Evolutionary conservation across 2,113 vertebrate species (phyloP), one percentile per base, ranked within the genome.

Genomic region (Sylvietta virens): DNA sequence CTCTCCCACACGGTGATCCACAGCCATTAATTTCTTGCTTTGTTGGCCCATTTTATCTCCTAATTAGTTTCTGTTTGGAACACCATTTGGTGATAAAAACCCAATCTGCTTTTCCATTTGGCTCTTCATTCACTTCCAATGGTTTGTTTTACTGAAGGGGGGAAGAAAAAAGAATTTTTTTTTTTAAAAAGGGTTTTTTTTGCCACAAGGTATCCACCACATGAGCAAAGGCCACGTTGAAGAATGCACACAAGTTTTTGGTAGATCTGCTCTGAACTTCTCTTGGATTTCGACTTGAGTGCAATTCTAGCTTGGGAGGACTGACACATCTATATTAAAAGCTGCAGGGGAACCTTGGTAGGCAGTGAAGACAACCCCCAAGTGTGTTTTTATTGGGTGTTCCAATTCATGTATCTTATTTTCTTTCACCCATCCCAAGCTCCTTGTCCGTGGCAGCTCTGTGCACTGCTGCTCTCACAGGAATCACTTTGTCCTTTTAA

Each of bases 41-140:
- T 74, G 92, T 94, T 93, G 93, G 76, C 85, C 93, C 86, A 54
- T 92, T 95, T 93, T 90, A 50, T 86, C 67, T 90, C 82, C 90
- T 96, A 97, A 96, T 92, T 90, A 94, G 65, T 79, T 65, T 74
- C 76, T 86, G 70, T 92, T 84, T 91, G 83, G 73, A 91, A 26
- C 72, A 69, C 86, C 80, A 92, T 92, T 96, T 97, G 95, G 94
- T 40, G 60, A 54, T 23, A 89, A 54, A 64, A 95, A 84, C 78
- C 65, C 94, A 88, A 81, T 96, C 92, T 93, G 94, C 92, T 94
- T 94, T 97, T 64, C 95, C 90, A 92, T 95, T 96, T 94, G 95
- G 76, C 78, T 93, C 90, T 86, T 72, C n/a, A 4, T 60, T 88
- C 45, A 15, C 64, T 95, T 90, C 66, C 50, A 82, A 37, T 30